Conservation (phyloP, 2,888 invertebrate species). For the Graphium colonna region DNA sequence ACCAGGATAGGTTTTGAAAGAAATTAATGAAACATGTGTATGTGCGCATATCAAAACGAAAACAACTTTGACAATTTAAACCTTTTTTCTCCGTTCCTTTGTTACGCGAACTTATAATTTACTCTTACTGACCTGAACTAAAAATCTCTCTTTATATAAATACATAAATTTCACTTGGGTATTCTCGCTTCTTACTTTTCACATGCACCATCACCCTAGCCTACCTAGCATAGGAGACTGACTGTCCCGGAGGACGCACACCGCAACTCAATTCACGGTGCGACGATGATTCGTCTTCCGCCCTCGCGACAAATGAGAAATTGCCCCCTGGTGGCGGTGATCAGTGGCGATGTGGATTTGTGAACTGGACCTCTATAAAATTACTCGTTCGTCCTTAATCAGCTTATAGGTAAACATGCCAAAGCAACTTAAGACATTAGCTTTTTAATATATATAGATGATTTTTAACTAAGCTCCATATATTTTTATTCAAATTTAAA, state of each 20-base stretch:
- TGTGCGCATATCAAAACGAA: too few species aligned
- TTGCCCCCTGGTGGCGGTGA: slow-evolving; percentile 38
- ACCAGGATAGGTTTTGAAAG: too few species aligned
- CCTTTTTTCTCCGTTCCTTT: too few species aligned
- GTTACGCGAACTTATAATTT: too few species aligned
- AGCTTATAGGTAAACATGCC: slow-evolving; percentile 3
- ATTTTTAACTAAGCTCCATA: too few species aligned
- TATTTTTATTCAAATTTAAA: too few species aligned
- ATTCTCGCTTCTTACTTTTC: slow-evolving; percentile 24
- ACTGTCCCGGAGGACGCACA: slow-evolving; percentile 47
- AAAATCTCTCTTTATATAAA: too few species aligned
- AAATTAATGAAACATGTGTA: too few species aligned
- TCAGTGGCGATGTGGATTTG: slow-evolving; percentile 29
- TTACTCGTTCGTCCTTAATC: slow-evolving; percentile 49
- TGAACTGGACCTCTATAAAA: slow-evolving; percentile 37
- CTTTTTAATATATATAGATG: background rate
- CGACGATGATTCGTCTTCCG: slow-evolving; percentile 67
- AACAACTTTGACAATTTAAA: too few species aligned
- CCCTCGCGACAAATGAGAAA: slow-evolving; percentile 66
- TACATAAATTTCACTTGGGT: too few species aligned
- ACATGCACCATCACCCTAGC: slow-evolving; percentile 31
- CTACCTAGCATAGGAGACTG: slow-evolving; percentile 43
- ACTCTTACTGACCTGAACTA: too few species aligned
- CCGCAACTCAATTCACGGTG: slow-evolving; percentile 57
- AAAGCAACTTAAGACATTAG: background rate